These are phyloP conservation scores for Hypolimnas misippus DNA, from an alignment of 2,888 invertebrate species.

Conservation along the genomic window DNA sequence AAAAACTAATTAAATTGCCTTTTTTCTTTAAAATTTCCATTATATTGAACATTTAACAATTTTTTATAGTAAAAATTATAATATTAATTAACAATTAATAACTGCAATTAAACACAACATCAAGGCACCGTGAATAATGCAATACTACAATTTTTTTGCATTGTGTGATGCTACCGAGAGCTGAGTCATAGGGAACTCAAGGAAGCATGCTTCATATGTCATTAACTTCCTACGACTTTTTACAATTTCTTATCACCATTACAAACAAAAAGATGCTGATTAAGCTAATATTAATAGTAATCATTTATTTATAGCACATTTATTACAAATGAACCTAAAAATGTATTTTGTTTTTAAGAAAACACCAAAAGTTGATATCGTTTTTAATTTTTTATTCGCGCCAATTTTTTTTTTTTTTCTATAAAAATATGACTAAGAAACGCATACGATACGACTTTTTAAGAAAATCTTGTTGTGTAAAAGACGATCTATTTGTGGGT, in stretches of 20 bases:
- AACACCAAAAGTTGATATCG: not conserved
- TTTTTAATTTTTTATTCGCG: too few relatives aligned
- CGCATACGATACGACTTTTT: slow-evolving; percentile 33
- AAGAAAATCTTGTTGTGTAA: slow-evolving; percentile 25
- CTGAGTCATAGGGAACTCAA: slow-evolving; percentile 25
- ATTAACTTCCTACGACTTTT: slow-evolving; percentile 16
- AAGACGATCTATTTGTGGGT: slow-evolving; percentile 43
- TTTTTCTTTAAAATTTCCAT: not conserved
- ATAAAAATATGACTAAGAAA: slow-evolving; percentile 15
- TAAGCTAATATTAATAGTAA: not conserved
- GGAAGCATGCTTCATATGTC: slow-evolving; percentile 22
- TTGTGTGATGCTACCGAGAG: slow-evolving; percentile 1
- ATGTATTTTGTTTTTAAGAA: not conserved
- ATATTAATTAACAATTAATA: not conserved
- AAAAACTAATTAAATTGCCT: not conserved
- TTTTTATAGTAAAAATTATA: too few relatives aligned
- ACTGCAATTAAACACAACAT: not conserved
- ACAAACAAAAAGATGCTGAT: slow-evolving; percentile 5
- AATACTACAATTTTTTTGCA: not conserved
- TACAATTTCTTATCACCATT: slow-evolving; percentile 16
- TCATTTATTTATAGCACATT: not conserved
- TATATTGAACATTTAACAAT: too few relatives aligned
- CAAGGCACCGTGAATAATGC: not conserved
- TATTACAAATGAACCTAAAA: not conserved
- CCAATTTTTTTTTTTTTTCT: slow-evolving; percentile 12